Evolutionary conservation across 2,888 invertebrate genomes (phyloP).

Genomic region (Aphodius sticticus): DNA sequence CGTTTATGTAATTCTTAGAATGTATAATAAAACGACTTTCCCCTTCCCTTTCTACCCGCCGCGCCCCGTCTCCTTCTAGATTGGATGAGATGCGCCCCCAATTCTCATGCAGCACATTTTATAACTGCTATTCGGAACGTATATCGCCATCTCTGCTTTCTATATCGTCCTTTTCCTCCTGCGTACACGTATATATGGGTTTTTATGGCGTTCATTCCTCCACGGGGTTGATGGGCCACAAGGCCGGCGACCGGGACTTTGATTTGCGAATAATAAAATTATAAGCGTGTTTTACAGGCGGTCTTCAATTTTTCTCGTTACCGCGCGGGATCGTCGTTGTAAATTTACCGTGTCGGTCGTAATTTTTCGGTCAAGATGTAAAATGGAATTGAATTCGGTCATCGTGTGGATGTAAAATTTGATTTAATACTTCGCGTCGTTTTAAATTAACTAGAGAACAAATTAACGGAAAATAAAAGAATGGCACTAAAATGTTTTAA

Average conservation of each 20-base stretch:
- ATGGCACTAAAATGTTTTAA: no score
- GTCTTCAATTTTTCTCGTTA: conserved; percentile 19
- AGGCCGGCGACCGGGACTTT: conserved; percentile 13
- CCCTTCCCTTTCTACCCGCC: background rate
- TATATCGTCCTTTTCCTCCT: background rate
- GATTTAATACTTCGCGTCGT: no score
- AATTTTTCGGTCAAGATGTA: no score
- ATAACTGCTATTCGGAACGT: background rate
- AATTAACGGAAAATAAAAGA: no score
- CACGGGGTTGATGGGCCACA: background rate
- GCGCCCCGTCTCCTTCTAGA: background rate
- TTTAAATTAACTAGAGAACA: no score
- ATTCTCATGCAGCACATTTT: background rate
- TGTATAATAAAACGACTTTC: background rate
- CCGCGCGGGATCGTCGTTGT: background rate
- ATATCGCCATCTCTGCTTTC: background rate
- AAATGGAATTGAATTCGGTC: no score
- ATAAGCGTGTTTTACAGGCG: conserved; percentile 12
- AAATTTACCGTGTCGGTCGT: no score
- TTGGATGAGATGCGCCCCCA: background rate
- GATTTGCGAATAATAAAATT: conserved; percentile 25
- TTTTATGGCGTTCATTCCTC: background rate
- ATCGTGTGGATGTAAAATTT: no score
- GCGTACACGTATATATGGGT: background rate
- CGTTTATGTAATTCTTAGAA: conserved; percentile 4